These are phyloP conservation scores for Anagrus nilaparvatae DNA, from an alignment of 1,140 invertebrate species.

Conservation along the genomic window DNA sequence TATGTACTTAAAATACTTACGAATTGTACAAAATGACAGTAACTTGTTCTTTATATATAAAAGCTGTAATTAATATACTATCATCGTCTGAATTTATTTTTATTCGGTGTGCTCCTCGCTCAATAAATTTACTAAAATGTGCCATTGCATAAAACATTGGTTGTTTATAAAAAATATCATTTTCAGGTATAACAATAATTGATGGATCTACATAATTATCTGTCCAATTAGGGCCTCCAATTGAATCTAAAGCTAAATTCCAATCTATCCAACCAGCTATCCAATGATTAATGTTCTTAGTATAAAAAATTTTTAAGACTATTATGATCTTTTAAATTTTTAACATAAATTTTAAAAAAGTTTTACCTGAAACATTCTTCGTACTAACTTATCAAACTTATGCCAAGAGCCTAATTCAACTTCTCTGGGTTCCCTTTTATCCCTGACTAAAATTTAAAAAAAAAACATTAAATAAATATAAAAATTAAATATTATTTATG, in stretches of 20 bases:
- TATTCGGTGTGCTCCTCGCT: slow-evolving; percentile 46
- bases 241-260: slow-evolving; percentile 67
- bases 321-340: neutral
- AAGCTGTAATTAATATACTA: slow-evolving; percentile 39
- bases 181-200: slow-evolving; percentile 57
- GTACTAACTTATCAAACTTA: too few relatives aligned
- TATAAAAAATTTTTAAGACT: neutral
- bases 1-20: too few relatives aligned
- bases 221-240: slow-evolving; percentile 74
- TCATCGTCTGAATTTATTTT: slow-evolving; percentile 7
- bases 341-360: too few relatives aligned
- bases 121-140: slow-evolving; percentile 74
- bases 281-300: slow-evolving; percentile 44
- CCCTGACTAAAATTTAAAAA: too few relatives aligned
- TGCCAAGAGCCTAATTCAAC: too few relatives aligned
- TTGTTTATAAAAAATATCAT: slow-evolving; percentile 74
- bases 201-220: slow-evolving; percentile 68
- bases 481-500: neutral
- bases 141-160: slow-evolving; percentile 79
- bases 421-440: too few relatives aligned
- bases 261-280: slow-evolving; percentile 78
- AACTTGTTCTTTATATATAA: slow-evolving; percentile 45
- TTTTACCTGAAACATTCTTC: too few relatives aligned
- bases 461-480: neutral
- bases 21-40: slow-evolving; percentile 51